Evolutionary conservation across 2,888 invertebrate genomes (phyloP).

Genomic region (Dexiosoma caninum): DNA sequence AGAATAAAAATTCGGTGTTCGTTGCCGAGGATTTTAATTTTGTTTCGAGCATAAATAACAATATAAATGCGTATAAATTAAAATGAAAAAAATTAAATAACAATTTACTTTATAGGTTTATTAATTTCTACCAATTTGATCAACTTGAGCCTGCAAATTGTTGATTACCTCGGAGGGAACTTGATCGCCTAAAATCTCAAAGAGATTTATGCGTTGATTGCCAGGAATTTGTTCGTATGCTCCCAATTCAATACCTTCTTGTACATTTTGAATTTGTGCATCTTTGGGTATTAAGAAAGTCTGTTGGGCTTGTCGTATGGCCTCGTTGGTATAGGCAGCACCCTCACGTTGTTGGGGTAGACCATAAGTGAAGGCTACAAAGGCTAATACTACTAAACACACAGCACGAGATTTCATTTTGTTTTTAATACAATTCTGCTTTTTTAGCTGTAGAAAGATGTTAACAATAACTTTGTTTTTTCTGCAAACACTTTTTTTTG

Average conservation of each 20-base stretch:
- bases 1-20: neutral
- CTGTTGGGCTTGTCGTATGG: slow-evolving; percentile 91
- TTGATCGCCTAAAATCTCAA: slow-evolving; percentile 89
- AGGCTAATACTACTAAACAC: slow-evolving; percentile 62
- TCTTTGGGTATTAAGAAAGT: slow-evolving; percentile 91
- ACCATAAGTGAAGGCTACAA: slow-evolving; percentile 66
- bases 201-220: slow-evolving; percentile 89
- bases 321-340: slow-evolving; percentile 89
- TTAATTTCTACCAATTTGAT: slow-evolving; percentile 87
- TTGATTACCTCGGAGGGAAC: slow-evolving; percentile 92
- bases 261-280: slow-evolving; percentile 91
- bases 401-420: slow-evolving; percentile 64
- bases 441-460: slow-evolving; percentile 20
- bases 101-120: slow-evolving; percentile 15
- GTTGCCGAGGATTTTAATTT: neutral
- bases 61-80: slow-evolving; percentile 8
- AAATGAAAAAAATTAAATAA: neutral
- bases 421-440: too few relatives aligned
- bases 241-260: slow-evolving; percentile 91
- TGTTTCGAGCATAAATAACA: slow-evolving; percentile 30
- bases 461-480: neutral
- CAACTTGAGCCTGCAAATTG: slow-evolving; percentile 91
- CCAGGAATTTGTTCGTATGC: slow-evolving; percentile 92
- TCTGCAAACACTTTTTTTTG: slow-evolving; percentile 20
- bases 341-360: slow-evolving; percentile 85